A percentile compares a stretch with the other conserved stretches of the same genome.
phyloP scores from a whole-genome alignment of 2,888 invertebrate species.

The Eupithecia insigniata region DNA sequence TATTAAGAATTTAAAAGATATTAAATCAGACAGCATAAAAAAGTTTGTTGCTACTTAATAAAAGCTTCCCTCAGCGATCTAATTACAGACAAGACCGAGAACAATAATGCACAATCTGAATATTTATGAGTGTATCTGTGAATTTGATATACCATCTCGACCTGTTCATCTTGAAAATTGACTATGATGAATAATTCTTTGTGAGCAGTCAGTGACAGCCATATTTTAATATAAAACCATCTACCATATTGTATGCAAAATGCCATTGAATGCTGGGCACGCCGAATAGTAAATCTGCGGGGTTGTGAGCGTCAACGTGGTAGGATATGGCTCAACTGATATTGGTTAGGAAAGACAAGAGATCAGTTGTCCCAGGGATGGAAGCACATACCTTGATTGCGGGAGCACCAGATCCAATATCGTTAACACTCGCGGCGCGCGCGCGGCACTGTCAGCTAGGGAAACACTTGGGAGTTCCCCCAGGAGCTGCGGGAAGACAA shows the following conservation, averaged over 20 bases:
- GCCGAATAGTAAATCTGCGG: too few relatives aligned
- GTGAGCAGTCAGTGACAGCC: slow-evolving; percentile 80
- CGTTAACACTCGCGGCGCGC: too few relatives aligned
- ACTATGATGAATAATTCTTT: slow-evolving; percentile 83
- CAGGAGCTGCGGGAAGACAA: too few relatives aligned
- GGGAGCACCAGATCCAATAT: too few relatives aligned
- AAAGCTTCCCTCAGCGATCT: slow-evolving; percentile 79
- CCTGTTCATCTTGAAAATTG: slow-evolving; percentile 81
- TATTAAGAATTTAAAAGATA: neutral
- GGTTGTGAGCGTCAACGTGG: too few relatives aligned
- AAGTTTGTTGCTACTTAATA: slow-evolving; percentile 76
- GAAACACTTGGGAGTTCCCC: too few relatives aligned
- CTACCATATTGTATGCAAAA: slow-evolving; percentile 84
- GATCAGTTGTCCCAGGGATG: too few relatives aligned
- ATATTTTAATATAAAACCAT: slow-evolving; percentile 84
- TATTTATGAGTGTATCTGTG: slow-evolving; percentile 79
- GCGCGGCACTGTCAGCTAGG: too few relatives aligned
- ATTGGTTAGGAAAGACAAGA: too few relatives aligned
- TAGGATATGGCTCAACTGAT: too few relatives aligned
- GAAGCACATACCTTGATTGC: too few relatives aligned
- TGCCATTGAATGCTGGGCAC: slow-evolving; percentile 84
- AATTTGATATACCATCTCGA: slow-evolving; percentile 68
- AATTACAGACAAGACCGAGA: slow-evolving; percentile 80
- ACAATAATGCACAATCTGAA: slow-evolving; percentile 82
- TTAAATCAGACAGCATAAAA: slow-evolving; percentile 40